A percentile compares a stretch with the other conserved stretches of the same genome.
phyloP scores from a whole-genome alignment of 2,888 invertebrate species.

The Poecilobothrus nobilitatus region DNA sequence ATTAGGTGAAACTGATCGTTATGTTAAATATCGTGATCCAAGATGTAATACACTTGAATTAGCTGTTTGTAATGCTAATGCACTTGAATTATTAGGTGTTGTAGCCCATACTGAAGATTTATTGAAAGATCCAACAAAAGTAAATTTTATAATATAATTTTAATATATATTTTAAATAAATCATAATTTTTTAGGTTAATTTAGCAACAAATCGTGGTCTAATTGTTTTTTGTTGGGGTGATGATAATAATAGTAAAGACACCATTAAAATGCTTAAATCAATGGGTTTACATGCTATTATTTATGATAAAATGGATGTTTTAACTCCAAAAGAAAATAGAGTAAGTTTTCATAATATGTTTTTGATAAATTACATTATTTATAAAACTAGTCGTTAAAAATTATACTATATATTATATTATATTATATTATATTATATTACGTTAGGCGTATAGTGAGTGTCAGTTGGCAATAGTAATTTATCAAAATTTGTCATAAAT shows the following conservation, averaged over 20 bases:
- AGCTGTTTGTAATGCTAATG: slow-evolving; percentile 73
- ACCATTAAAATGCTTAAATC: slow-evolving; percentile 79
- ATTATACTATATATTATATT: too few species aligned
- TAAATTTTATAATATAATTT: slow-evolving; percentile 32
- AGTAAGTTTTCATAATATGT: slow-evolving; percentile 26
- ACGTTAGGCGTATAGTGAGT: too few species aligned
- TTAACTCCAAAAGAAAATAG: slow-evolving; percentile 40
- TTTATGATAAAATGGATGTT: slow-evolving; percentile 84
- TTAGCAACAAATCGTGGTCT: slow-evolving; percentile 71
- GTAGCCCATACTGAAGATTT: slow-evolving; percentile 90
- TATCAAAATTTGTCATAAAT: too few species aligned
- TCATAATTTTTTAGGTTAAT: slow-evolving; percentile 50
- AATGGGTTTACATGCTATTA: slow-evolving; percentile 88
- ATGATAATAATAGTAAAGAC: slow-evolving; percentile 82
- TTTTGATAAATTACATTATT: not conserved
- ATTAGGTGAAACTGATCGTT: slow-evolving; percentile 61
- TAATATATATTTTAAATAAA: not conserved
- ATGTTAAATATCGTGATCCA: slow-evolving; percentile 75
- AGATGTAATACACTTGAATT: slow-evolving; percentile 70
- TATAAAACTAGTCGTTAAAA: not conserved
- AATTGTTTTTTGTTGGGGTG: slow-evolving; percentile 95
- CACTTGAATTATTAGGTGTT: slow-evolving; percentile 77
- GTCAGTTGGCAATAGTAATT: too few species aligned
- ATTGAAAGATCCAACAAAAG: slow-evolving; percentile 71
- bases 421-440: too few species aligned